Evolutionary conservation across 2,113 vertebrate genomes (phyloP), one percentile per base, ranked within the genome.

Genomic region (Brachirus orientalis): DNA sequence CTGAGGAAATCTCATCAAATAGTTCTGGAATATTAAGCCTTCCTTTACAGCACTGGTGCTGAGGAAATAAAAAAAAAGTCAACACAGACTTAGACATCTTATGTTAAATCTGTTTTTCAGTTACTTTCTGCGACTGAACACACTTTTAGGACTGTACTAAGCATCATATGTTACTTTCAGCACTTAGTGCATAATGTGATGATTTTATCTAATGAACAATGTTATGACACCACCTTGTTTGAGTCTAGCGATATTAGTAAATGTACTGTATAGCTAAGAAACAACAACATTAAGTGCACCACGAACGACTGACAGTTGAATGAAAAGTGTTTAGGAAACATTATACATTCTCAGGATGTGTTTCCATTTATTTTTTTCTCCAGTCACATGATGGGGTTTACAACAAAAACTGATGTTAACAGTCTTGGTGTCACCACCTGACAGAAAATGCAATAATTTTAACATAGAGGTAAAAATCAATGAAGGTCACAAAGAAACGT

Each of bases 401-500:
- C 76, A 73, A 48, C 56, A 77, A 86, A 80, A 38, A 20, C 52
- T 40, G 52, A 79, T 47, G 68, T 56, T 53, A 20, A 37, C 47
- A 63, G 69, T 75, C 72, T 55, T 71, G 47, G 51, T 8, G 44
- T 17, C 79, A 58, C 48, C 69, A 18, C 19, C 63, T 52, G 44
- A 38, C 19, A 47, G 57, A 77, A 77, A 64, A 78, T 69, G n/a
- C 80, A 73, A 69, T 61, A 63, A 75, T 79, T 86, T 86, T 79
- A 73, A 79, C 61, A 33, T 62, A 38, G 74, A 37, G 46, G 52
- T 64, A 63, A 83, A n/a, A 83, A 88, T 90, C 83, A 82, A 85
- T 86, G 78, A 51, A 62, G 14, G 71, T 75, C 80, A 85, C 78
- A 84, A 81, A 83, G 67, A 57, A 70, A 75, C 43, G n/a, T 76